Base-by-base conservation (phyloP, 1,140 invertebrate species). In the Tetramorium alpestre region DNA sequence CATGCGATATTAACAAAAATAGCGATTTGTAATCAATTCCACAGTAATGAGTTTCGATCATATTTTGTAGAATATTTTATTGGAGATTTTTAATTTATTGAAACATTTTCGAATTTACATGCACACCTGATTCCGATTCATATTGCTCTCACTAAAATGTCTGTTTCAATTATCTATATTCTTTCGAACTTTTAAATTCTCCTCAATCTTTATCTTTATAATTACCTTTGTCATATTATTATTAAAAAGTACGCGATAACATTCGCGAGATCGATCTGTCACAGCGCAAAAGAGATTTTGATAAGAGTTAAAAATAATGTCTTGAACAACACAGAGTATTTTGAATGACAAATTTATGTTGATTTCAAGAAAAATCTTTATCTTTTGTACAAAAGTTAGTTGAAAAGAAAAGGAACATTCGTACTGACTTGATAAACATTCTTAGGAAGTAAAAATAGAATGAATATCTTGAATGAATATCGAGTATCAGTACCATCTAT, bases 301-400 rank as follows among this genome's bases (percentile, higher is more conserved):
- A 54, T 54, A 22, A 73, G 1, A 25, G 0, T 73, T 13, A 69
- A 13, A 25, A 33, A 38, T 44, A 1, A 5, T 16, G 13, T 28
- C 49, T 70, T 47, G 67, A 49, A 47, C 44, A 70, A 16, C 18
- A 49, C 4, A 38, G 0, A 3, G 28, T 54, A 2, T 73, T 56
- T 75, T 56, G 49, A 33, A 38, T 54, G 6, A 38, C n/a, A 75
- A 33, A 47, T 47, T 28, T 16, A 44, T 69, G 38, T 25, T 22
- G 4, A 54, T 54, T 75, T 54, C 18, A 22, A 75, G 6, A 69
- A 69, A 69, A 4, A 54, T 38, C 11, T 56, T 54, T 75, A 33
- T 51, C 25, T 51, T 75, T 75, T 1, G 3, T n/a, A 73, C n/a
- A 75, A 75, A 75, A 56, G 11, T 56, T 75, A 54, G 38, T 75